These are phyloP conservation scores for Ammospiza maritima DNA, from an alignment of 2,797 vertebrate genomes.

Conservation along the genomic window DNA sequence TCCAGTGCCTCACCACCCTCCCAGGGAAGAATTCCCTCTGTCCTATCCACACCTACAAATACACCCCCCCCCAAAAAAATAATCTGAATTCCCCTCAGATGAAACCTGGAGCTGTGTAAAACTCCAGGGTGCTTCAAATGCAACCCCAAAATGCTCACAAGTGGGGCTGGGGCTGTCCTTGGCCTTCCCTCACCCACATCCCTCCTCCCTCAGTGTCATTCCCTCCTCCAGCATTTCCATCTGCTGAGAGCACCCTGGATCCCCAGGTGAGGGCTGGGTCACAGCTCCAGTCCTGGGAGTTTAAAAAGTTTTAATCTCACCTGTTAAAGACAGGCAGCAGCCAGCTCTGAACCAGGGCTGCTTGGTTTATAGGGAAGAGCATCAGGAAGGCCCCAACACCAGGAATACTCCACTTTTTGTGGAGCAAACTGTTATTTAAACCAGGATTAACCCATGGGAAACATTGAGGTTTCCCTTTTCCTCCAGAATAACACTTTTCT, in stretches of 20 bases:
- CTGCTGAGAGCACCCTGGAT: background rate
- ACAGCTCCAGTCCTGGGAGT: background rate
- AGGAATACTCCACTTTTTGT: background rate
- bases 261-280: background rate
- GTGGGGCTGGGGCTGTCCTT: background rate
- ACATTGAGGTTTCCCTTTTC: background rate
- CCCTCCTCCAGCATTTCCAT: background rate
- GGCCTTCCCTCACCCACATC: background rate
- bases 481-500: fast-evolving
- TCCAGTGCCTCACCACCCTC: background rate
- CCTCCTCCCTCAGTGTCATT: background rate
- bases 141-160: background rate
- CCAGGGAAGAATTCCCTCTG: background rate
- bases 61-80: fast-evolving
- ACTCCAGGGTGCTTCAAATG: background rate
- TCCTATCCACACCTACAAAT: background rate
- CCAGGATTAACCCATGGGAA: background rate
- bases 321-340: background rate
- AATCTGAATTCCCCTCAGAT: background rate
- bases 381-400: background rate
- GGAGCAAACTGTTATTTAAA: background rate
- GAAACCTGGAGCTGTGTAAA: background rate
- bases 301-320: background rate
- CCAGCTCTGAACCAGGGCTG: background rate
- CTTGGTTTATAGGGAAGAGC: background rate